Conservation (phyloP, 2,888 invertebrate genomes). For the Tridacna crocea region DNA sequence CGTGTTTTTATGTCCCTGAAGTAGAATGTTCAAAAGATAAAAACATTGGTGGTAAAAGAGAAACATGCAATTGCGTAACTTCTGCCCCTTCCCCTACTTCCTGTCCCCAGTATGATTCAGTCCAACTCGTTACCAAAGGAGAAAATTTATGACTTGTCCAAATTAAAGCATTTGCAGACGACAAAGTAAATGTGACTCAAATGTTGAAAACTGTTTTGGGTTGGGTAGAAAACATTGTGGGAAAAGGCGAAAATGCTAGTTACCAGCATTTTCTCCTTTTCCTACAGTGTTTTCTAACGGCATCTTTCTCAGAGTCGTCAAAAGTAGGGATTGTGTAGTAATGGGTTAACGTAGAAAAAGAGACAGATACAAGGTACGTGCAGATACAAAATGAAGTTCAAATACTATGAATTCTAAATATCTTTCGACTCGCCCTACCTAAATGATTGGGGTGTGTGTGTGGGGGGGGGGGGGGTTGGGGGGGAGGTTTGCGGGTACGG, state of each 20-base stretch:
- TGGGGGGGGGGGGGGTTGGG: neutral
- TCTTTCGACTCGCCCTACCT: neutral
- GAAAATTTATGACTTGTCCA: too few species aligned
- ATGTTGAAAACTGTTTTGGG: too few species aligned
- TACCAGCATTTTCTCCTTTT: slow-evolving; percentile 8
- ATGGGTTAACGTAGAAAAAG: neutral
- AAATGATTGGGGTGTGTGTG: neutral
- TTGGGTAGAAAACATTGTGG: neutral
- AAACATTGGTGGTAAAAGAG: neutral
- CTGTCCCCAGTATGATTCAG: neutral
- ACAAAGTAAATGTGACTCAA: too few species aligned
- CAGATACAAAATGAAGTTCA: neutral
- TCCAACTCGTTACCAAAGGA: too few species aligned
- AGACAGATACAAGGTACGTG: neutral
- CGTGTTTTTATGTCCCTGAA: neutral
- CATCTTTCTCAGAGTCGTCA: too few species aligned
- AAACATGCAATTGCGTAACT: neutral
- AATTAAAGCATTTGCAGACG: too few species aligned
- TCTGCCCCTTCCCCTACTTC: neutral
- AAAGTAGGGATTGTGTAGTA: neutral
- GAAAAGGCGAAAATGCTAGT: neutral
- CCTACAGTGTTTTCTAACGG: neutral
- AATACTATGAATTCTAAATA: neutral
- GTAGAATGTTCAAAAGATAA: neutral
- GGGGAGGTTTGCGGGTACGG: neutral